Evolutionary conservation across 2,888 invertebrate genomes (phyloP).

Genomic region (Drosophila monieri): DNA sequence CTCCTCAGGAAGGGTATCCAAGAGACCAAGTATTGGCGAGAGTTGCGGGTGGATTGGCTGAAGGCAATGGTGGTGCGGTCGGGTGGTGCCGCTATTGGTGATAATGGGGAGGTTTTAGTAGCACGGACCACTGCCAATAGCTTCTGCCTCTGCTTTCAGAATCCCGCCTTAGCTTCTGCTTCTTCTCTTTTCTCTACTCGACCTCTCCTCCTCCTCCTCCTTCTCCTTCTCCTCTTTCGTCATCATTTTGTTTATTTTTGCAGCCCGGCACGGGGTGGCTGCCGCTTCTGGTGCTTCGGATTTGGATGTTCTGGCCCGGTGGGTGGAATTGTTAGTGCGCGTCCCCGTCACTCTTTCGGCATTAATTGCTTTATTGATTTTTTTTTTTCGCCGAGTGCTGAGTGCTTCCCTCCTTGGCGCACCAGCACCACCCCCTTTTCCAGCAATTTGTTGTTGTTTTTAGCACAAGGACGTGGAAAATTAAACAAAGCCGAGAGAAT

Average conservation of each 20-base stretch:
- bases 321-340: conserved; percentile 46
- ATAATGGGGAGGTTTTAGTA: conserved; percentile 33
- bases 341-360: conserved; percentile 65
- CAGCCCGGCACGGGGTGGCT: conserved; percentile 56
- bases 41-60: conserved; percentile 25
- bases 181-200: background rate
- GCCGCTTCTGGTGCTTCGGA: conserved; percentile 16
- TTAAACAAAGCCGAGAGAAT: conserved; percentile 33
- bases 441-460: conserved; percentile 49
- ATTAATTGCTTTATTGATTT: conserved; percentile 82
- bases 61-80: background rate
- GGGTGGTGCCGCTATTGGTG: conserved; percentile 12
- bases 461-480: conserved; percentile 74
- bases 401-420: conserved; percentile 22
- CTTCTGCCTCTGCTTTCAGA: conserved; percentile 6
- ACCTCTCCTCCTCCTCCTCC: background rate
- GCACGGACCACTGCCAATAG: conserved; percentile 29
- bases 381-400: conserved; percentile 37
- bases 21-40: background rate
- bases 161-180: conserved; percentile 8
- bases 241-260: conserved; percentile 61
- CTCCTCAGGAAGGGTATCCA: background rate
- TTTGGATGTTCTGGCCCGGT: conserved; percentile 17
- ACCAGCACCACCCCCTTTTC: conserved; percentile 20
- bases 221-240: background rate